Evolutionary conservation across 1,140 invertebrate genomes (phyloP).

Genomic region (Pogonomyrmex barbatus): DNA sequence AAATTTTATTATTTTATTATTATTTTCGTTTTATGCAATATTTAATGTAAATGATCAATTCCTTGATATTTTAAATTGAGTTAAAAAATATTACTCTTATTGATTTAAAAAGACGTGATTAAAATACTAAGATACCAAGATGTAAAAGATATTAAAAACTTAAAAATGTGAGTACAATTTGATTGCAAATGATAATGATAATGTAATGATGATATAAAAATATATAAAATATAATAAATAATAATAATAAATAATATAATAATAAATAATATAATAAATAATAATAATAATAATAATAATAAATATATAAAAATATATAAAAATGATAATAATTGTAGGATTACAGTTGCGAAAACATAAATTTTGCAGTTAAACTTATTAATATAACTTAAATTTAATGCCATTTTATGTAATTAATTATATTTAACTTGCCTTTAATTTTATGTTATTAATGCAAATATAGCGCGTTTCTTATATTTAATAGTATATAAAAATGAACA

Average conservation of each 20-base stretch:
- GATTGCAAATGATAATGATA: too few species aligned
- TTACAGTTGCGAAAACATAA: neutral
- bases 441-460: neutral
- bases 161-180: neutral
- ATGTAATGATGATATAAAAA: too few species aligned
- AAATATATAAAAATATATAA: too few species aligned
- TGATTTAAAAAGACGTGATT: neutral
- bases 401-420: neutral
- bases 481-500: neutral
- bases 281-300: too few species aligned
- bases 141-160: neutral
- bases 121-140: neutral
- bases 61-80: neutral
- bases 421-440: neutral
- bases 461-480: neutral
- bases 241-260: too few species aligned
- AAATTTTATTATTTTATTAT: neutral
- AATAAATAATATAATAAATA: too few species aligned
- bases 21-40: neutral
- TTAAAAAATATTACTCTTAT: neutral
- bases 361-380: neutral
- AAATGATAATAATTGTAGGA: neutral
- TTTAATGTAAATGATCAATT: neutral
- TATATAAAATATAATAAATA: too few species aligned
- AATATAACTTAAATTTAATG: slow-evolving; percentile 18